Percentiles rank a stretch among this genome's conserved stretches.
These are phyloP conservation scores for Nudaria mundana DNA, from an alignment of 2,888 invertebrate genomes.

Conservation along the genomic window DNA sequence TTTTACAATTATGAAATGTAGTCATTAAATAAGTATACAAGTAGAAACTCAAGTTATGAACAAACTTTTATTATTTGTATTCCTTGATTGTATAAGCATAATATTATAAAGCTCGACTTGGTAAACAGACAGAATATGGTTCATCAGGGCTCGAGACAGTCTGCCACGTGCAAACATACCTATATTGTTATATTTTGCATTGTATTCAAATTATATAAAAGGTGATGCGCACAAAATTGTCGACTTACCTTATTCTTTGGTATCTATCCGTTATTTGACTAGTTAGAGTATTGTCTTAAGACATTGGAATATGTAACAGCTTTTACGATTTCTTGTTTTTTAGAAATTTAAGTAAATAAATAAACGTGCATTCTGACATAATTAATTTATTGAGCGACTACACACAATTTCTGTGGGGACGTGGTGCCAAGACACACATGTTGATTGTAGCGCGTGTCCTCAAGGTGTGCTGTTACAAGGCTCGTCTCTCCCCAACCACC, in stretches of 20 bases:
- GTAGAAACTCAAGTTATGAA: slow-evolving; percentile 54
- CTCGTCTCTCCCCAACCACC: too few species aligned
- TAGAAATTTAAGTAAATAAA: slow-evolving; percentile 60
- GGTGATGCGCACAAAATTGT: slow-evolving; percentile 30
- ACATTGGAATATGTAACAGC: slow-evolving; percentile 51
- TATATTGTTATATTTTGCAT: slow-evolving; percentile 10
- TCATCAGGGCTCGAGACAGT: background rate
- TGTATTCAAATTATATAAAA: slow-evolving; percentile 17
- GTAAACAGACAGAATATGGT: too few species aligned
- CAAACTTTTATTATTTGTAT: slow-evolving; percentile 61
- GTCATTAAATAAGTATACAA: slow-evolving; percentile 73
- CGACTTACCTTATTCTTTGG: slow-evolving; percentile 23
- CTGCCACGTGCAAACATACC: slow-evolving; percentile 14
- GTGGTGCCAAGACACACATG: too few species aligned
- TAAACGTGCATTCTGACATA: slow-evolving; percentile 58
- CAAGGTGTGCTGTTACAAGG: too few species aligned
- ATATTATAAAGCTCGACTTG: too few species aligned
- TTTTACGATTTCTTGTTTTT: slow-evolving; percentile 60
- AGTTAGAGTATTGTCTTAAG: slow-evolving; percentile 33
- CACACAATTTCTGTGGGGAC: background rate
- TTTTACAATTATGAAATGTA: slow-evolving; percentile 61
- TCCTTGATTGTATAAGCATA: slow-evolving; percentile 36
- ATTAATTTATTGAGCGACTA: slow-evolving; percentile 6
- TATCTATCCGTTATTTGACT: slow-evolving; percentile 25
- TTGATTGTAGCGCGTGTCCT: too few species aligned